phyloP scores from a whole-genome alignment of 2,113 vertebrate genomes.

The Calidris pygmaea region DNA sequence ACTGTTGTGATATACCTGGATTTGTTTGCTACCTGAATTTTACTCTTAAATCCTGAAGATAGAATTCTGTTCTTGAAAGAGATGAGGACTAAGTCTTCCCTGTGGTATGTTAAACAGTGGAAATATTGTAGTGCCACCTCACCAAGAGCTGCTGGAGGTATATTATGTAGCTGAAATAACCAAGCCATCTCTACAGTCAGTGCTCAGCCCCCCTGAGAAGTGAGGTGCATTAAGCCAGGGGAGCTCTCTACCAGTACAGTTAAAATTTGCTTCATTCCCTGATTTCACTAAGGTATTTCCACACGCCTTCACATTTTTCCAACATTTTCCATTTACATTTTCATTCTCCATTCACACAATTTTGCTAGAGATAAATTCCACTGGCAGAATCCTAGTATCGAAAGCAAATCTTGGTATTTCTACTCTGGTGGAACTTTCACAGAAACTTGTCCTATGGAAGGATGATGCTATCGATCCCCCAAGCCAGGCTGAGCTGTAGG shows the following conservation, averaged over 20 bases:
- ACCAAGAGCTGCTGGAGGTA: not conserved
- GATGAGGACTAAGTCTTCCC: not conserved
- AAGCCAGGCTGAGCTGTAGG: not conserved
- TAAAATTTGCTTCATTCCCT: not conserved
- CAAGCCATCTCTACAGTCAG: not conserved
- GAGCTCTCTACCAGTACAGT: not conserved
- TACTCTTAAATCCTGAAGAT: not conserved
- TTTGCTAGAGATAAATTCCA: not conserved
- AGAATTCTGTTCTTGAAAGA: not conserved
- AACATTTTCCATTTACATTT: not conserved
- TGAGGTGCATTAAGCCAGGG: not conserved
- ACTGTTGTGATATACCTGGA: not conserved
- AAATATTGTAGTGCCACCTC: not conserved
- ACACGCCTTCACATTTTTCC: not conserved
- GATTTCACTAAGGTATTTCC: not conserved
- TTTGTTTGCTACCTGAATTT: not conserved
- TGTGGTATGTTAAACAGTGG: not conserved
- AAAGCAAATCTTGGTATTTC: not conserved
- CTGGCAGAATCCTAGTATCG: not conserved
- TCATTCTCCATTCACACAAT: accelerated
- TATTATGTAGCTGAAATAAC: not conserved
- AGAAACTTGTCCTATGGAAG: not conserved
- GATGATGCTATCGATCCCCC: not conserved
- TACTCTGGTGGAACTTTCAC: not conserved
- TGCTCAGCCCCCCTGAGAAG: not conserved